Conservation (phyloP, 2,113 vertebrate species). For the Rana temporaria region DNA sequence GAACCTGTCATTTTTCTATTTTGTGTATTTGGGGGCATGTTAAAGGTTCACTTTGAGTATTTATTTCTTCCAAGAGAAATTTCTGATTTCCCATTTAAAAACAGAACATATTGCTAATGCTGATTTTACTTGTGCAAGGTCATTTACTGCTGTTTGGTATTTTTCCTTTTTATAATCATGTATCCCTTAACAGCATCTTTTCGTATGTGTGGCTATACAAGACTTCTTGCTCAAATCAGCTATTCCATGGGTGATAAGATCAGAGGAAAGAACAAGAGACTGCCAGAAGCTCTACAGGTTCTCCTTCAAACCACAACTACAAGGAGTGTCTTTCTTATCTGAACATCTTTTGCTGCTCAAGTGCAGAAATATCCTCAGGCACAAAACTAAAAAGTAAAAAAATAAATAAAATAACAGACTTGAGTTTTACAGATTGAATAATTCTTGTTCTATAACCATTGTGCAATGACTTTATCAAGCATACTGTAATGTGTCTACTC, state of each 20-base stretch:
- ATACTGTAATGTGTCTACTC: too few species aligned
- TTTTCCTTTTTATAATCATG: constrained; percentile 12
- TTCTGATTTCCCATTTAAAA: constrained; percentile 24
- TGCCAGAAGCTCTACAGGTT: constrained; percentile 41
- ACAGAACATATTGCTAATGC: constrained; percentile 10
- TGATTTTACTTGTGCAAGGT: constrained; percentile 43
- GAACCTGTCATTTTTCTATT: too few species aligned
- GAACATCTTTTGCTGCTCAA: constrained; percentile 34
- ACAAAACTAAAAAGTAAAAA: constrained; percentile 2
- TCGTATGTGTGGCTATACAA: constrained; percentile 45
- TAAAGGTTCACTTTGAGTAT: too few species aligned
- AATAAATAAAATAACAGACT: not conserved
- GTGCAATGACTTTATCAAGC: not conserved
- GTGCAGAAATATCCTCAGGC: constrained; percentile 47
- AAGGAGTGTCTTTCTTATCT: constrained; percentile 47
- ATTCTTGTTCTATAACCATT: not conserved
- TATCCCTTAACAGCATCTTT: constrained; percentile 37
- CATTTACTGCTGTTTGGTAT: constrained; percentile 23
- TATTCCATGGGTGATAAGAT: constrained; percentile 53
- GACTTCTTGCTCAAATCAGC: constrained; percentile 33
- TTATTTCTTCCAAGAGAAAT: not conserved
- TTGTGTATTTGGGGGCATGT: too few species aligned
- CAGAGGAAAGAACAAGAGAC: constrained; percentile 42
- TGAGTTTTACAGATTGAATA: constrained; percentile 1
- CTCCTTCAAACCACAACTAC: constrained; percentile 49